phyloP scores from a whole-genome alignment of 1,140 invertebrate species.

The Eciton burchellii region DNA sequence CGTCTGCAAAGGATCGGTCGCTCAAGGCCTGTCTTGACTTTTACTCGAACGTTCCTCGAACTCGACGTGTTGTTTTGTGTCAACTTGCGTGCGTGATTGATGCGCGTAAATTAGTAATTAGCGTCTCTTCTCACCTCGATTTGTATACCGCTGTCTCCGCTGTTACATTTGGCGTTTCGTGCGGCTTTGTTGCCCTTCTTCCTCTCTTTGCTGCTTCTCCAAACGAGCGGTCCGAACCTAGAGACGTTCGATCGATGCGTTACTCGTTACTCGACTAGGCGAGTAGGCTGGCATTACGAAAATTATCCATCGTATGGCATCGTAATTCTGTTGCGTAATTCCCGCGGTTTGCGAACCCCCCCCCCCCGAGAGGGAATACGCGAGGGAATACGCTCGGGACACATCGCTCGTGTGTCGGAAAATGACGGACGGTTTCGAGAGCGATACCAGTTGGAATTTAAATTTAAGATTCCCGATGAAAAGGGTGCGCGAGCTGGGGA shows the following conservation, averaged over 20 bases:
- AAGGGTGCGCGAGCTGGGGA: constrained; percentile 23
- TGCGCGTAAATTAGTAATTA: not conserved
- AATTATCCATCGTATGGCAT: too few species aligned
- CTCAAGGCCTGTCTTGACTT: too few species aligned
- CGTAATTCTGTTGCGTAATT: too few species aligned
- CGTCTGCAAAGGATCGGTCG: too few species aligned
- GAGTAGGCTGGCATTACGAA: too few species aligned
- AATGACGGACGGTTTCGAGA: not conserved
- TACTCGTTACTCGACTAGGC: not conserved
- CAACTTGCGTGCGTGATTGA: not conserved
- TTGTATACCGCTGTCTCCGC: constrained; percentile 91
- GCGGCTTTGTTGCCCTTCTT: constrained; percentile 89
- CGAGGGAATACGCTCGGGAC: not conserved
- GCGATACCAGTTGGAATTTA: not conserved
- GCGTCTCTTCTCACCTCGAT: constrained; percentile 86
- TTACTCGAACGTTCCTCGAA: not conserved
- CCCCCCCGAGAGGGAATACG: too few species aligned
- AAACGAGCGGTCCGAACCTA: constrained; percentile 90
- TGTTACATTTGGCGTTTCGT: constrained; percentile 90
- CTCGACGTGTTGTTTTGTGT: too few species aligned
- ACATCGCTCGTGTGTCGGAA: not conserved
- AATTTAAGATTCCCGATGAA: constrained; percentile 33
- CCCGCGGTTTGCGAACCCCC: too few species aligned
- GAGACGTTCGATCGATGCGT: constrained; percentile 22
- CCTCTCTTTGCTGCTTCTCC: constrained; percentile 90